Evolutionary conservation across 2,113 vertebrate species (phyloP), one percentile per base, ranked within the genome.

Genomic region (Trogon melanurus): DNA sequence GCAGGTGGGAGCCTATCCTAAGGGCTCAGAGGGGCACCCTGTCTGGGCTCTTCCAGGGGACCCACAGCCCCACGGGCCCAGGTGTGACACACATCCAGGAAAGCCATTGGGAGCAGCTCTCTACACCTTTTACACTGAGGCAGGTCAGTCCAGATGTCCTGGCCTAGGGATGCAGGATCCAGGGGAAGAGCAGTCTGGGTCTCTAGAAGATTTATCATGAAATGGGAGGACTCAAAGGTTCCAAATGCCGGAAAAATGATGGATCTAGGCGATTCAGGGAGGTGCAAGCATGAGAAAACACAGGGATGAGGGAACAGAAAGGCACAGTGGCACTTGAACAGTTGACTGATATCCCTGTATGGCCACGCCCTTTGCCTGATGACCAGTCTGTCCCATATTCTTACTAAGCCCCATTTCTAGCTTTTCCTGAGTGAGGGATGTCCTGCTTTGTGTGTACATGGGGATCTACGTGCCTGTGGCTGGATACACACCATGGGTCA

Each of bases 191-290:
- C 16, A 61, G 51, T 70, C 51, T 88, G 29, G 15, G 32, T 69
- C 4, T 53, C 22, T 1, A 50, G 20, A 72, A 58, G 48, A 51
- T 38, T 66, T 66, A 14, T 2, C 41, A 48, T 0, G 0, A 53
- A 66, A 53, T 13, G 5, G 15, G 15, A 79, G 16, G n/a, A 82
- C 12, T 6, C 29, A 82, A 9, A 47, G 3, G 21, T 70, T 85
- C 64, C 79, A 60, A 66, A 79, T 27, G 36, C 36, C 83, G 5
- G 29, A 45, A 79, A 83, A 30, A 18, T 30, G 16, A 85, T 22
- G 22, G 19, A 67, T 13, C 5, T 13, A 60, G 11, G 36, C 67
- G 15, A 73, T 53, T 32, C 2, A 1, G 16, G 25, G 30, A 53
- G 10, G 44, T n/a, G 57, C 19, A 85, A 48, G 47, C 16, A 65